Evolutionary conservation across 2,797 vertebrate species (phyloP).

Genomic region (Diplodus sargus): DNA sequence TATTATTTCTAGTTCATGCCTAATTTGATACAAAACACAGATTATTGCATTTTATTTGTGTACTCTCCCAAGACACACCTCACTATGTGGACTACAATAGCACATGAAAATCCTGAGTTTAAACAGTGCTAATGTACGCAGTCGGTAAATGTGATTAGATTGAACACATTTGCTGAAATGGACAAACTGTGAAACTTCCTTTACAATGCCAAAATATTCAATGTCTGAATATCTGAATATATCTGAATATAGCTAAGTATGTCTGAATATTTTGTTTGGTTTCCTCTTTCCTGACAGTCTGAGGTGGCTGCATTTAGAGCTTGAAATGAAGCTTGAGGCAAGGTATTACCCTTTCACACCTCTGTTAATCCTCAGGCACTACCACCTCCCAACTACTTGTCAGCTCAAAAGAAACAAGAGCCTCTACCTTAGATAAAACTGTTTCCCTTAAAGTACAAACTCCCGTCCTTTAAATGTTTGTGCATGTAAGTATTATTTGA

Average conservation of each 20-base stretch:
- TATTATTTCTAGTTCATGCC: too few relatives aligned
- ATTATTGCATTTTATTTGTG: too few relatives aligned
- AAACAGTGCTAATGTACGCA: neutral
- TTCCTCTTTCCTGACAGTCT: constrained; percentile 11
- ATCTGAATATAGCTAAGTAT: neutral
- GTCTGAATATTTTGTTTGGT: constrained; percentile 7
- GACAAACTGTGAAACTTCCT: neutral
- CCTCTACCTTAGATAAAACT: neutral
- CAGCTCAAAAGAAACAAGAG: constrained; percentile 24
- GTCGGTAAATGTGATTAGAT: too few relatives aligned
- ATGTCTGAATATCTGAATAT: too few relatives aligned
- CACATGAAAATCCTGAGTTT: neutral
- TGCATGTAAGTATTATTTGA: neutral
- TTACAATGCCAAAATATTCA: neutral
- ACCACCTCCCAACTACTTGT: constrained; percentile 54
- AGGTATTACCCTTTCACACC: constrained; percentile 65
- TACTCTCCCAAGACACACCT: neutral
- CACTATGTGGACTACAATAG: neutral
- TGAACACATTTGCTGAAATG: neutral
- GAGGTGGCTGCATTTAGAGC: constrained; percentile 1
- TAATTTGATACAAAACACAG: too few relatives aligned
- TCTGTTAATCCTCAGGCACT: constrained; percentile 69
- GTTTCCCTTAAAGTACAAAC: neutral
- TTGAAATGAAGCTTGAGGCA: constrained; percentile 39
- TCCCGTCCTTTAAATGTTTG: neutral